Evolutionary conservation across 2,888 invertebrate species (phyloP).

Genomic region (Stictocephala bisonia): DNA sequence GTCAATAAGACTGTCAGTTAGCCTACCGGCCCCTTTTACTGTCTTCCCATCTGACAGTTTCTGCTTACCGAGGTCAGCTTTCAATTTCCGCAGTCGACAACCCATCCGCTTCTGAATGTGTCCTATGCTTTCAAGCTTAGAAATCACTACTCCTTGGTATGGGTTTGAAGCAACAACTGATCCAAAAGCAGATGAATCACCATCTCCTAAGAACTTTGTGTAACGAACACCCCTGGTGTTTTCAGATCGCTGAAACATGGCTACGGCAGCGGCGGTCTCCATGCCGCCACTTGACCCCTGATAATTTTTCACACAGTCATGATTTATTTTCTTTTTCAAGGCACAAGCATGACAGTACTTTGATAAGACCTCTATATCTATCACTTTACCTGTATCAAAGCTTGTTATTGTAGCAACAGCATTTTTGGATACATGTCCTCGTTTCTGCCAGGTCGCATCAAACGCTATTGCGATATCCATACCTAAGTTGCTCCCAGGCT

Average conservation of each 20-base stretch:
- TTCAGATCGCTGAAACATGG: slow-evolving; percentile 20
- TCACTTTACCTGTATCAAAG: slow-evolving; percentile 23
- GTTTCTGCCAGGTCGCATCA: slow-evolving; percentile 40
- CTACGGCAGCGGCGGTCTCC: slow-evolving; percentile 26
- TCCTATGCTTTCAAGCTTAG: slow-evolving; percentile 18
- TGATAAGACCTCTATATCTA: slow-evolving; percentile 23
- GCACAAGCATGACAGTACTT: slow-evolving; percentile 33
- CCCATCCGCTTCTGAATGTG: slow-evolving; percentile 45
- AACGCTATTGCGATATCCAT: slow-evolving; percentile 32
- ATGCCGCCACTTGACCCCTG: slow-evolving; percentile 28
- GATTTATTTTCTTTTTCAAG: slow-evolving; percentile 12
- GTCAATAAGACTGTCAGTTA: slow-evolving; percentile 57
- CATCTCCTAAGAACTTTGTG: slow-evolving; percentile 19
- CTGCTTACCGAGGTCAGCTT: not conserved
- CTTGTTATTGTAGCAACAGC: not conserved
- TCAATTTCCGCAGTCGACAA: slow-evolving; percentile 37
- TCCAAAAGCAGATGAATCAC: slow-evolving; percentile 20
- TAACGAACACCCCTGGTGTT: slow-evolving; percentile 2
- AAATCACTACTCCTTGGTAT: slow-evolving; percentile 32
- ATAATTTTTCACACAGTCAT: slow-evolving; percentile 30
- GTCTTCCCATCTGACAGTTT: slow-evolving; percentile 42
- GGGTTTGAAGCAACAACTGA: slow-evolving; percentile 22
- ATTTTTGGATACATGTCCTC: slow-evolving; percentile 23
- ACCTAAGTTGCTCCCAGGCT: not conserved
- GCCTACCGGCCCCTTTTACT: slow-evolving; percentile 52